Evolutionary conservation across 2,113 vertebrate genomes (phyloP).

Genomic region (Mastomys coucha): DNA sequence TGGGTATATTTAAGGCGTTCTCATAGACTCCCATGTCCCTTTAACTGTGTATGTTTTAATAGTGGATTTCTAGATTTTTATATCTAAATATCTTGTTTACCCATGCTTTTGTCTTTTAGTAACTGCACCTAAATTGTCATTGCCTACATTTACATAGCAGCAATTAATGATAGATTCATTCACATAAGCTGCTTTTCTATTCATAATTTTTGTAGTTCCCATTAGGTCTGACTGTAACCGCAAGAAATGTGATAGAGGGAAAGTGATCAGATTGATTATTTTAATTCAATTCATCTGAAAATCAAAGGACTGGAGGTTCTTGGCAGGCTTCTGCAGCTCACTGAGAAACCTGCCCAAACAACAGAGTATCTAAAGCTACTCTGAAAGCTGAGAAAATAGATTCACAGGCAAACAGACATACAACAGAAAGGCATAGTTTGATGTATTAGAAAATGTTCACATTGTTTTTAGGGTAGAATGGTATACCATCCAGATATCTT

Average conservation of each 20-base stretch:
- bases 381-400: not conserved
- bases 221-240: not conserved
- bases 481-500: not conserved
- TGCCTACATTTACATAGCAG: not conserved
- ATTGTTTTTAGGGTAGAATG: not conserved
- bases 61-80: not conserved
- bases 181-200: not conserved
- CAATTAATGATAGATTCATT: not conserved
- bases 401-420: not conserved
- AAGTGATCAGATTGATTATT: not conserved
- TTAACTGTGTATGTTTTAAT: too few relatives aligned
- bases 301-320: not conserved
- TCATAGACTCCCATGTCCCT: not conserved
- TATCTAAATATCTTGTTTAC: not conserved
- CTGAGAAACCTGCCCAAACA: not conserved
- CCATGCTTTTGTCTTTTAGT: not conserved
- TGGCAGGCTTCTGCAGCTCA: not conserved
- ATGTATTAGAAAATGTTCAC: not conserved
- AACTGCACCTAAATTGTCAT: not conserved
- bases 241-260: not conserved
- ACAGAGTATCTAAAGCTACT: not conserved
- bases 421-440: not conserved
- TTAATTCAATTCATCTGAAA: conserved; percentile 15
- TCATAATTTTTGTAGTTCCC: not conserved
- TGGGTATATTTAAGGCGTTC: rapidly evolving